Percentiles rank a stretch among this genome's conserved stretches.
Evolutionary conservation across 2,797 vertebrate species (phyloP).

Genomic region (Cuniculus paca): DNA sequence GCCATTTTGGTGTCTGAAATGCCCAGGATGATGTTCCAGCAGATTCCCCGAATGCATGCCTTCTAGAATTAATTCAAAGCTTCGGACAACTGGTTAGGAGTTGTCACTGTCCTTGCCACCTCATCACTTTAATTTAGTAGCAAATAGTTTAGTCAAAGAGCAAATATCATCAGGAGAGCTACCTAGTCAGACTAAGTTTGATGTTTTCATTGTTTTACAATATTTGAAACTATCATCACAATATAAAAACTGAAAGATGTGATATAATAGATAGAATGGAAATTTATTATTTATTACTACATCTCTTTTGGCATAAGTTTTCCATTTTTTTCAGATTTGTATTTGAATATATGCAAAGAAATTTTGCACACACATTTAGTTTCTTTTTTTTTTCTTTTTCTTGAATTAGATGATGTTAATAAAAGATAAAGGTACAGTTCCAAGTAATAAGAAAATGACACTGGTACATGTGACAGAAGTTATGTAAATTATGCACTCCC

Average conservation of each 20-base stretch:
- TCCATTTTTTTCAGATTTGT: conserved; percentile 36
- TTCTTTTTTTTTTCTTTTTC: neutral
- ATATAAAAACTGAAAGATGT: neutral
- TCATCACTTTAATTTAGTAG: neutral
- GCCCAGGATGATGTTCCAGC: neutral
- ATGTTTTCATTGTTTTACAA: neutral
- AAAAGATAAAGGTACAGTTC: neutral
- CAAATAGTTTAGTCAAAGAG: neutral
- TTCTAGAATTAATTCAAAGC: neutral
- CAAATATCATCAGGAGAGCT: neutral
- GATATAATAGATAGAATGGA: neutral
- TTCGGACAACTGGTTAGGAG: neutral
- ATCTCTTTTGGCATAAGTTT: neutral
- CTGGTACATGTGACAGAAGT: neutral
- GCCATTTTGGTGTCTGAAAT: neutral
- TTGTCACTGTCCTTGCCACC: neutral
- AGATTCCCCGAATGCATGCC: neutral
- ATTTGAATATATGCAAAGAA: conserved; percentile 33
- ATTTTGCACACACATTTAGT: neutral
- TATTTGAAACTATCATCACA: neutral
- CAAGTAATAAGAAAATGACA: neutral
- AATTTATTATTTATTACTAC: neutral
- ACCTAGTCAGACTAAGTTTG: neutral
- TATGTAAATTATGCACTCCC: neutral
- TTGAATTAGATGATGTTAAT: neutral